These are phyloP conservation scores for Amiota mariae DNA, from an alignment of 2,888 invertebrate species.

Conservation along the genomic window DNA sequence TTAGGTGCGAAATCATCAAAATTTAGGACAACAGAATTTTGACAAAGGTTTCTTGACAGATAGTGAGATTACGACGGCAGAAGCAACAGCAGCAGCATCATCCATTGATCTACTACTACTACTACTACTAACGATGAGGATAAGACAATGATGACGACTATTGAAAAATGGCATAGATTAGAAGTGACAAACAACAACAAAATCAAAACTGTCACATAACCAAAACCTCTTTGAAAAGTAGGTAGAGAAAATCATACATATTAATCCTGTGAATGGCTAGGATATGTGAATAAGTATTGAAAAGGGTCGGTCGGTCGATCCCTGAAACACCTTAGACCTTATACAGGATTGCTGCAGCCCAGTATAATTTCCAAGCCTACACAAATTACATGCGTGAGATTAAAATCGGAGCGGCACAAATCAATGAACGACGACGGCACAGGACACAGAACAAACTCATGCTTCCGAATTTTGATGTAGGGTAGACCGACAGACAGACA, in stretches of 20 bases:
- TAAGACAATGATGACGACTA: not conserved
- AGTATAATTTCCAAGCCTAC: slow-evolving; percentile 30
- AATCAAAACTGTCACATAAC: slow-evolving; percentile 21
- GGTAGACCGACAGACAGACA: not conserved
- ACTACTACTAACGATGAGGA: not conserved
- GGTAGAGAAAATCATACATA: not conserved
- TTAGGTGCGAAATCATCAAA: not conserved
- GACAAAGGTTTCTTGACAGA: not conserved
- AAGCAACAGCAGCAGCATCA: not conserved
- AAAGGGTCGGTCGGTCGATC: slow-evolving; percentile 1
- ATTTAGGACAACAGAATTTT: slow-evolving; percentile 1
- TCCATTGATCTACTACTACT: not conserved
- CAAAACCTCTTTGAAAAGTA: not conserved
- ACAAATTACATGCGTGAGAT: slow-evolving; percentile 65
- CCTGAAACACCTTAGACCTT: too few species aligned
- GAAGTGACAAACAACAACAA: too few species aligned
- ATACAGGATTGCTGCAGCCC: slow-evolving; percentile 28
- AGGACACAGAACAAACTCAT: too few species aligned
- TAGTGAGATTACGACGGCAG: not conserved
- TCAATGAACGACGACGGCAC: slow-evolving; percentile 2
- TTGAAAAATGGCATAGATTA: slow-evolving; percentile 16
- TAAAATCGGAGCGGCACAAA: slow-evolving; percentile 46
- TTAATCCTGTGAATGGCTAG: not conserved
- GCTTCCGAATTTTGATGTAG: too few species aligned
- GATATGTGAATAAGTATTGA: not conserved